These are phyloP conservation scores for Caenorhabditis sulstoni DNA, from an alignment of 2,888 invertebrate genomes.

Conservation along the genomic window DNA sequence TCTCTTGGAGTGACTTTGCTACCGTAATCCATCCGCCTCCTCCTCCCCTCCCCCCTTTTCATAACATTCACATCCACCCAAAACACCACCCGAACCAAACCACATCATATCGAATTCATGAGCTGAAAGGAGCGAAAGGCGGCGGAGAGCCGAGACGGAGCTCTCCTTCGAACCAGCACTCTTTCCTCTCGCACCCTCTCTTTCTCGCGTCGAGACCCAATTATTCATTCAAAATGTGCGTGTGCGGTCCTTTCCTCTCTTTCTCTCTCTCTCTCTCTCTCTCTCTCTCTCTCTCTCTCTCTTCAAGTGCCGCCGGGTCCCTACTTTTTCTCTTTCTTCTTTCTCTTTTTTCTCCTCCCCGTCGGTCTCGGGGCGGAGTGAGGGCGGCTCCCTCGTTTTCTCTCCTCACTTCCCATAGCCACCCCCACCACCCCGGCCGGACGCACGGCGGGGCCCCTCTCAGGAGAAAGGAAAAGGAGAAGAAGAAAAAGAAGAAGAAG, in stretches of 20 bases:
- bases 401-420: too few relatives aligned
- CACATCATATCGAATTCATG: constrained; percentile 48
- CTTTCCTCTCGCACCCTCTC: constrained; percentile 4
- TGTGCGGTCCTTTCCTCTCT: constrained; percentile 13
- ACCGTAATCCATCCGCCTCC: too few relatives aligned
- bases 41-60: not conserved
- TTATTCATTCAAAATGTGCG: constrained; percentile 49
- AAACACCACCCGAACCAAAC: not conserved
- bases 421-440: too few relatives aligned
- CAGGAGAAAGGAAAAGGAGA: too few relatives aligned
- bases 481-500: constrained; percentile 6
- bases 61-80: not conserved
- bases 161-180: not conserved
- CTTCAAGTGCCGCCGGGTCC: not conserved
- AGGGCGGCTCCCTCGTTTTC: too few relatives aligned
- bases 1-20: too few relatives aligned
- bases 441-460: too few relatives aligned
- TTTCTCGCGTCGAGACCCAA: constrained; percentile 15
- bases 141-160: not conserved
- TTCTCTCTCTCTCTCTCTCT: constrained; percentile 1
- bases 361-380: too few relatives aligned
- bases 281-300: not conserved
- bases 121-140: not conserved
- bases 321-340: not conserved
- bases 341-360: not conserved